Evolutionary conservation across 1,140 invertebrate genomes (phyloP).

Genomic region (Dinothrombium tinctorium): DNA sequence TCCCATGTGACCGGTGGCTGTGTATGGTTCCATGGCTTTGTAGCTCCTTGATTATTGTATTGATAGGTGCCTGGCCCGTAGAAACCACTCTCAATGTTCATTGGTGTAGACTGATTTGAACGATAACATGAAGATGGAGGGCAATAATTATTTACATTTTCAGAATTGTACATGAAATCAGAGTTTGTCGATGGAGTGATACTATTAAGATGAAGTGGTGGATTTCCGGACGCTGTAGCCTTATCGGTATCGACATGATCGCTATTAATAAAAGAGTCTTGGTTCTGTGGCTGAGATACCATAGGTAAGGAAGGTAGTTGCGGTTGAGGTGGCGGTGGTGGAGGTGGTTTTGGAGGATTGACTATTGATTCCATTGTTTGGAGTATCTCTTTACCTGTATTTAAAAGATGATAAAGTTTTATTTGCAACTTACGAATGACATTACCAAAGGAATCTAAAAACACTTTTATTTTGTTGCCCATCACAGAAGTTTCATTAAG

Average conservation of each 20-base stretch:
- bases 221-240: not conserved
- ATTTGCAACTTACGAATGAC: not conserved
- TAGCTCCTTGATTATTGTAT: no score
- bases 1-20: no score
- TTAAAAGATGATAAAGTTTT: not conserved
- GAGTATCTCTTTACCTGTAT: slow-evolving; percentile 9
- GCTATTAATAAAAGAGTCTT: not conserved
- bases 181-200: no score
- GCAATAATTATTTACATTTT: no score
- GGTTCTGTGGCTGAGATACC: not conserved
- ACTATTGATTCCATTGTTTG: slow-evolving; percentile 3
- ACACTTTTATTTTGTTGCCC: slow-evolving; percentile 79
- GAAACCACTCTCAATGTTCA: no score
- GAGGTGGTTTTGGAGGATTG: slow-evolving; percentile 7
- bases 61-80: no score
- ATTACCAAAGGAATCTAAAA: slow-evolving; percentile 41
- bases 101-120: no score
- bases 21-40: no score
- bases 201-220: not conserved
- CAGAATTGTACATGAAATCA: no score
- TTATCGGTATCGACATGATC: not conserved
- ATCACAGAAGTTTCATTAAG: slow-evolving; percentile 84
- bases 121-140: no score
- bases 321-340: slow-evolving; percentile 1
- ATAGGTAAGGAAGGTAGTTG: not conserved